These are phyloP conservation scores for Zaprionus africanus DNA, from an alignment of 1,140 invertebrate genomes.

Conservation along the genomic window DNA sequence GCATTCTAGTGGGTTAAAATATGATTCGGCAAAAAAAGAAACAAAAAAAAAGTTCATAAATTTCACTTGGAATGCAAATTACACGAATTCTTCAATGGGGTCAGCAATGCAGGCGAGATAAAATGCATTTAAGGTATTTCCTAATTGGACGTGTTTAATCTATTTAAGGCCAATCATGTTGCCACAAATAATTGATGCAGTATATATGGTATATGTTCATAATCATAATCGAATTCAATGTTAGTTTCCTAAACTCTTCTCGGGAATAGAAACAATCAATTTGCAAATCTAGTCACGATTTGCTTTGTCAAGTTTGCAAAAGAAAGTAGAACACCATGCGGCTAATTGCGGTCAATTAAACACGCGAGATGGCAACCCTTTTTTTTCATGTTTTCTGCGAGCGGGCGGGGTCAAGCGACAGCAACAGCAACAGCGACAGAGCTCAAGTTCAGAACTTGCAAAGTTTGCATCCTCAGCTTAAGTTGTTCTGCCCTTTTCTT, in stretches of 20 bases:
- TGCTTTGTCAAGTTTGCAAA: neutral
- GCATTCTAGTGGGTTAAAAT: neutral
- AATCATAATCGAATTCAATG: no score
- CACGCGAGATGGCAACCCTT: slow-evolving; percentile 58
- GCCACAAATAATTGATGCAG: neutral
- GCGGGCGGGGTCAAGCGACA: slow-evolving; percentile 5
- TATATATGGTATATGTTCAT: no score
- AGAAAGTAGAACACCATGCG: slow-evolving; percentile 54
- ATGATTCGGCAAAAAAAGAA: neutral
- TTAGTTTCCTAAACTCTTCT: no score
- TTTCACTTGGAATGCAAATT: slow-evolving; percentile 9
- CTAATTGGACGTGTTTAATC: neutral
- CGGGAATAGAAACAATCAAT: neutral
- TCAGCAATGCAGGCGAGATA: neutral
- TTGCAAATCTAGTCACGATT: neutral
- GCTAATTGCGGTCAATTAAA: slow-evolving; percentile 77
- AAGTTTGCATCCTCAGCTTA: slow-evolving; percentile 28
- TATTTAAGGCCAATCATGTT: no score
- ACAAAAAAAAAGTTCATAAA: neutral
- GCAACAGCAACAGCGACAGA: neutral
- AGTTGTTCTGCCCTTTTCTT: neutral
- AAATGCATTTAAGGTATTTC: neutral
- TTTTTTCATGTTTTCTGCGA: slow-evolving; percentile 2
- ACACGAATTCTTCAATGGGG: neutral
- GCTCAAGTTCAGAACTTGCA: slow-evolving; percentile 30